phyloP scores from a whole-genome alignment of 2,888 invertebrate species.

The Byasa hedistus region DNA sequence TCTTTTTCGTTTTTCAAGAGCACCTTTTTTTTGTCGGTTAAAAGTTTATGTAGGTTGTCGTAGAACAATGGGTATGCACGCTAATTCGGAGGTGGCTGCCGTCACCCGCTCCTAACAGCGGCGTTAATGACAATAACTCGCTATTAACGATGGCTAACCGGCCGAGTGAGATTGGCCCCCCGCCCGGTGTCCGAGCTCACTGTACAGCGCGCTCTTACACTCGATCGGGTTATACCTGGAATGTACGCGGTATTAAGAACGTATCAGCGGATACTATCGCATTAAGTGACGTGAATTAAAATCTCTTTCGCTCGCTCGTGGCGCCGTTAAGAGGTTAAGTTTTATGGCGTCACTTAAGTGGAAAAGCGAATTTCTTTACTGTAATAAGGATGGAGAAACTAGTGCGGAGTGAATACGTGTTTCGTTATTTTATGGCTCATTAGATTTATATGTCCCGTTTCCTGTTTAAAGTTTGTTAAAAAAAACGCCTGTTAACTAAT shows the following conservation, averaged over 20 bases:
- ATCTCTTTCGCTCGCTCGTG: conserved; percentile 7
- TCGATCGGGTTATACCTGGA: conserved; percentile 39
- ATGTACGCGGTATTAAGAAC: conserved; percentile 36
- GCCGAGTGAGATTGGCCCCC: conserved; percentile 38
- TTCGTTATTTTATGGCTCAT: no score
- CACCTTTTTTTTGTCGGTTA: background rate
- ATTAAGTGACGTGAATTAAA: conserved; percentile 24
- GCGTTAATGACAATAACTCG: conserved; percentile 72
- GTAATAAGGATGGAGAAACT: no score
- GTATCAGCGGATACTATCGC: conserved; percentile 13
- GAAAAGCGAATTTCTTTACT: background rate
- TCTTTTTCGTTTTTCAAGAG: no score
- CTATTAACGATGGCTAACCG: conserved; percentile 52
- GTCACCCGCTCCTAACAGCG: conserved; percentile 45
- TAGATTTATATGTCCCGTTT: no score
- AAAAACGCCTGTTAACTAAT: no score
- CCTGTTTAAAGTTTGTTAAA: no score
- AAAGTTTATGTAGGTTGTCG: conserved; percentile 26
- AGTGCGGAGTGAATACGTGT: no score
- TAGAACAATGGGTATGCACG: conserved; percentile 43
- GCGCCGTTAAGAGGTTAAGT: conserved; percentile 4
- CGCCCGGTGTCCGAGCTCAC: conserved; percentile 28
- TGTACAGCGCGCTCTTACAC: conserved; percentile 34
- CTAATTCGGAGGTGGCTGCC: conserved; percentile 52
- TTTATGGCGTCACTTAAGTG: conserved; percentile 9